phyloP scores from a whole-genome alignment of 1,140 invertebrate species.

The Bombus haemorrhoidalis region DNA sequence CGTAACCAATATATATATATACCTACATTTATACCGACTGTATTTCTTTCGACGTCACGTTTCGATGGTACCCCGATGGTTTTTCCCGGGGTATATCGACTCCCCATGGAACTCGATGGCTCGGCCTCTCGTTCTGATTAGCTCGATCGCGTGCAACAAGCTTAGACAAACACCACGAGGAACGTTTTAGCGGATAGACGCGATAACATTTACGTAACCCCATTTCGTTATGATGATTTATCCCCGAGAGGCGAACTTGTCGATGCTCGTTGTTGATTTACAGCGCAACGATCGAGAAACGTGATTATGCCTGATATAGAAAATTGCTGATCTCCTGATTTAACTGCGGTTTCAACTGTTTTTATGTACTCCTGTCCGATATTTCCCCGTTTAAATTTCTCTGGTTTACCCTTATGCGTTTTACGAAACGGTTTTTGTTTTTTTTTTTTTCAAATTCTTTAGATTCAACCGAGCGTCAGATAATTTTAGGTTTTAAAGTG shows the following conservation, averaged over 20 bases:
- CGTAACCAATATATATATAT: neutral
- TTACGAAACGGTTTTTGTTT: too few relatives aligned
- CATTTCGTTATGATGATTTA: slow-evolving; percentile 58
- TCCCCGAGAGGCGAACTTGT: slow-evolving; percentile 26
- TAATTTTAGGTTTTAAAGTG: too few relatives aligned
- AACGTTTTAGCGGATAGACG: slow-evolving; percentile 46
- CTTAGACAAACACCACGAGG: slow-evolving; percentile 13
- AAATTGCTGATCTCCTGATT: neutral
- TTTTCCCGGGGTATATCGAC: neutral
- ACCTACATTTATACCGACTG: slow-evolving; percentile 1
- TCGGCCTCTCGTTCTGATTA: slow-evolving; percentile 10
- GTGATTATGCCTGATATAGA: neutral
- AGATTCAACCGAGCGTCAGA: too few relatives aligned
- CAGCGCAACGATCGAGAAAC: neutral
- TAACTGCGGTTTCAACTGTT: neutral
- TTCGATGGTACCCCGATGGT: neutral
- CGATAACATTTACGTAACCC: slow-evolving; percentile 63
- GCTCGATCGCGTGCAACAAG: slow-evolving; percentile 4
- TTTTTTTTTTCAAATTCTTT: too few relatives aligned
- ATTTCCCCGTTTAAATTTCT: fast-evolving
- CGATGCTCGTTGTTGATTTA: slow-evolving; percentile 34
- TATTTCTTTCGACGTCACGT: slow-evolving; percentile 43
- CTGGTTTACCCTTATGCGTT: neutral
- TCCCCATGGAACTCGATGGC: neutral
- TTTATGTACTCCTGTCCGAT: neutral